A percentile compares a stretch with the other conserved stretches of the same genome.
Evolutionary conservation across 23 tunicate genomes (phyloP).

Genomic region (Styela plicata): DNA sequence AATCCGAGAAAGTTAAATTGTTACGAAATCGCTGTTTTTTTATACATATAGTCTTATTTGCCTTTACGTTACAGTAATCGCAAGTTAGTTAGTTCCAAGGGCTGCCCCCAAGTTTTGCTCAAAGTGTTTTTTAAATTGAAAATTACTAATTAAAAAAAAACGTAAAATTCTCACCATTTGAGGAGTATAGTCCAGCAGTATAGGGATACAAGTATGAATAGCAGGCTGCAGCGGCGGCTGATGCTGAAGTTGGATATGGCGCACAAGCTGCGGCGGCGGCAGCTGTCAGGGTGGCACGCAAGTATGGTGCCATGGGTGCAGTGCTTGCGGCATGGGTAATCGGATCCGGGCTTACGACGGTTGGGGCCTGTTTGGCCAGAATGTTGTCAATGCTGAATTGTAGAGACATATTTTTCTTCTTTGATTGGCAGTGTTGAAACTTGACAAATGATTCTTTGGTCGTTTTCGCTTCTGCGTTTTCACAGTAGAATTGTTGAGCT

Average conservation of each 20-base stretch:
- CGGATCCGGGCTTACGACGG: background rate
- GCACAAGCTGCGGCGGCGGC: constrained; percentile 85
- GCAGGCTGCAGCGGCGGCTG: constrained; percentile 47
- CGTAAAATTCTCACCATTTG: constrained; percentile 32
- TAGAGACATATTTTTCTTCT: constrained; percentile 55
- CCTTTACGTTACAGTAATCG: no score
- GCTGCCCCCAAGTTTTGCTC: no score
- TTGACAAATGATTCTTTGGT: constrained; percentile 3
- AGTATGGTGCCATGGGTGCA: constrained; percentile 57
- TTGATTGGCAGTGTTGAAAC: constrained; percentile 1
- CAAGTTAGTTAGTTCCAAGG: no score
- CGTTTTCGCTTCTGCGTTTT: background rate
- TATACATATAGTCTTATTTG: no score
- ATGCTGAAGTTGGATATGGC: constrained; percentile 48
- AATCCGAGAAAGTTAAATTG: no score
- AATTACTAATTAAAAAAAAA: background rate
- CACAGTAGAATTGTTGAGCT: constrained; percentile 22
- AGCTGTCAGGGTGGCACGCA: constrained; percentile 78
- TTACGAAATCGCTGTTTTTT: no score
- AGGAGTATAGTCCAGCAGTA: constrained; percentile 51
- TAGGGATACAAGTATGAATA: constrained; percentile 82
- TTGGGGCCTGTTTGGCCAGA: constrained; percentile 40
- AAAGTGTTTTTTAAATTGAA: no score
- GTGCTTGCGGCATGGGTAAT: constrained; percentile 14
- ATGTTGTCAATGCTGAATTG: constrained; percentile 95